phyloP scores from a whole-genome alignment of 2,888 invertebrate genomes.

The Phlogophora meticulosa region DNA sequence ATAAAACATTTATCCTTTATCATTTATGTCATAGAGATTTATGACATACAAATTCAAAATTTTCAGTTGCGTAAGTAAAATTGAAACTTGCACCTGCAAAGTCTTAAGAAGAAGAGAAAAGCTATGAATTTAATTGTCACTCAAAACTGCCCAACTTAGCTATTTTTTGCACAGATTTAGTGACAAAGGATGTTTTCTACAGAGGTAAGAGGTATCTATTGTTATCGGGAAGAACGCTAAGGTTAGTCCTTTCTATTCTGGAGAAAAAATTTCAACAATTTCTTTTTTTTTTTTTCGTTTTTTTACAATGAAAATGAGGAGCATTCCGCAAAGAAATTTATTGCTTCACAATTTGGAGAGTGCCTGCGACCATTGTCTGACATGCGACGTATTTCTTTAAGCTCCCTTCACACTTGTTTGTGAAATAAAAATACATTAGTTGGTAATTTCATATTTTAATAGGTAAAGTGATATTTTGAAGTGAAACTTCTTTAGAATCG shows the following conservation, averaged over 20 bases:
- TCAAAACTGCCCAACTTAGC: conserved; percentile 28
- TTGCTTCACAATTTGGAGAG: conserved; percentile 67
- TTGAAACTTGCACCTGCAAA: background rate
- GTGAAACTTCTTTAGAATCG: too few relatives aligned
- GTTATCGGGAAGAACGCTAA: conserved; percentile 68
- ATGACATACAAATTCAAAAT: too few relatives aligned
- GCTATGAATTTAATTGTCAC: conserved; percentile 19
- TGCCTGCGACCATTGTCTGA: conserved; percentile 57
- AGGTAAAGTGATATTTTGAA: too few relatives aligned
- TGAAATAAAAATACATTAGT: background rate
- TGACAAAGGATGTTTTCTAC: conserved; percentile 68
- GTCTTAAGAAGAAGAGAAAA: background rate
- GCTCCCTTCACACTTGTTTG: conserved; percentile 4
- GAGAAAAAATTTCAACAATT: conserved; percentile 71
- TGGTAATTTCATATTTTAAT: background rate
- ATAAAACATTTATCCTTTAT: too few relatives aligned
- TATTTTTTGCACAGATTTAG: conserved; percentile 57
- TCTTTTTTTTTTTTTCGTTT: conserved; percentile 58
- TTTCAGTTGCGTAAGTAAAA: background rate
- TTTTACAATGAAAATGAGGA: conserved; percentile 65
- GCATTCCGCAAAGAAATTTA: conserved; percentile 66
- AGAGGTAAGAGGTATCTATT: conserved; percentile 67
- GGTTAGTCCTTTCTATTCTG: conserved; percentile 68
- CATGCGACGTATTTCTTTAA: conserved; percentile 38
- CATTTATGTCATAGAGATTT: too few relatives aligned